phyloP scores from a whole-genome alignment of 2,888 invertebrate genomes.

The Melanotus villosus region DNA sequence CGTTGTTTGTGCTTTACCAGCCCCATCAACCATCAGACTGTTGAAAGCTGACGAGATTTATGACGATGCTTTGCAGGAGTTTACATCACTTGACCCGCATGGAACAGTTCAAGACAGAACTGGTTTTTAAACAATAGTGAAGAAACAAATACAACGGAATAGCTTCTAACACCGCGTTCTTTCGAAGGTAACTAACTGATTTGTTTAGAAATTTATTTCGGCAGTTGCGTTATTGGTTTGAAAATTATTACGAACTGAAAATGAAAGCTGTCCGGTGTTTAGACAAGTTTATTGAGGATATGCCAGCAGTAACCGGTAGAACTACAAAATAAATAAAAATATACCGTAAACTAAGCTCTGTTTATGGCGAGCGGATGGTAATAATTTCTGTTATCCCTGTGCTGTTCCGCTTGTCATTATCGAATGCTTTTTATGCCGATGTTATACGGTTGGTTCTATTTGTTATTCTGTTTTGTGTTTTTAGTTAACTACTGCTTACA shows the following conservation, averaged over 20 bases:
- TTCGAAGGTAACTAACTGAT: not conserved
- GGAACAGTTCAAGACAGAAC: constrained; percentile 24
- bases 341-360: constrained; percentile 54
- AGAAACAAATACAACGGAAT: not conserved
- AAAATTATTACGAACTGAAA: not conserved
- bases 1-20: constrained; percentile 24
- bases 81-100: constrained; percentile 28
- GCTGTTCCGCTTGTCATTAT: constrained; percentile 14
- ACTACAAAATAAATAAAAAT: constrained; percentile 64
- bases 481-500: constrained; percentile 67
- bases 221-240: not conserved
- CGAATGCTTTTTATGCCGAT: not conserved
- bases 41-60: constrained; percentile 32
- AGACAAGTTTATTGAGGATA: constrained; percentile 65
- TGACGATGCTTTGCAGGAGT: constrained; percentile 29
- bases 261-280: no score
- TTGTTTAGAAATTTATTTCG: not conserved
- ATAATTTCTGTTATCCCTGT: constrained; percentile 28
- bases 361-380: constrained; percentile 57
- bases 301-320: constrained; percentile 63
- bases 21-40: constrained; percentile 28
- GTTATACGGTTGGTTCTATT: constrained; percentile 7
- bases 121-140: constrained; percentile 20
- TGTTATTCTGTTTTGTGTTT: constrained; percentile 62
- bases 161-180: not conserved